Percentiles rank a stretch among this genome's conserved stretches.
phyloP scores from a whole-genome alignment of 1,140 invertebrate genomes.

The Hormaphis cornu region DNA sequence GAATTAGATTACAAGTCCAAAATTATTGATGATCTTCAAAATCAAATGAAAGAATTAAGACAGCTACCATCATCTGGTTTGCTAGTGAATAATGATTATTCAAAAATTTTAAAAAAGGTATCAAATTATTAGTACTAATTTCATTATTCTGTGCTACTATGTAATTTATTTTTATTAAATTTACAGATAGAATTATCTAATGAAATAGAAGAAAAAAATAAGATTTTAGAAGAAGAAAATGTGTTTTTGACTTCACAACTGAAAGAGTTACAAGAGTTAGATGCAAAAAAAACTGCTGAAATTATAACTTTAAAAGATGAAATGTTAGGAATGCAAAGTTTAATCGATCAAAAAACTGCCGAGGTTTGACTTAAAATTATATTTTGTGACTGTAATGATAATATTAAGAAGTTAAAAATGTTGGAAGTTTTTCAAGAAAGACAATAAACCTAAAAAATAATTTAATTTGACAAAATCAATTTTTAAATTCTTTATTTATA shows the following conservation, averaged over 20 bases:
- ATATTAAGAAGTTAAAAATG: too few species aligned
- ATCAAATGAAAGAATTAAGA: conserved; percentile 15
- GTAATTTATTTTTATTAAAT: not conserved
- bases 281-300: conserved; percentile 7
- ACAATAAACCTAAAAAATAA: too few species aligned
- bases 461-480: too few species aligned
- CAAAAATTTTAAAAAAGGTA: conserved; percentile 23
- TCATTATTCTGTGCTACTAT: too few species aligned
- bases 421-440: too few species aligned
- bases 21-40: conserved; percentile 17
- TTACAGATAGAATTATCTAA: not conserved
- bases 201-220: conserved; percentile 15
- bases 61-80: not conserved
- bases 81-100: not conserved
- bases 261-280: conserved; percentile 14
- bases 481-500: too few species aligned
- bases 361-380: not conserved
- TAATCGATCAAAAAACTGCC: conserved; percentile 21
- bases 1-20: conserved; percentile 22
- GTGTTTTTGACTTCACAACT: not conserved
- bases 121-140: too few species aligned
- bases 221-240: conserved; percentile 20
- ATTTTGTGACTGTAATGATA: too few species aligned
- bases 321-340: conserved; percentile 19
- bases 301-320: conserved; percentile 14